Conservation (phyloP, 2,888 invertebrate genomes). For the Augiades crinisus region DNA sequence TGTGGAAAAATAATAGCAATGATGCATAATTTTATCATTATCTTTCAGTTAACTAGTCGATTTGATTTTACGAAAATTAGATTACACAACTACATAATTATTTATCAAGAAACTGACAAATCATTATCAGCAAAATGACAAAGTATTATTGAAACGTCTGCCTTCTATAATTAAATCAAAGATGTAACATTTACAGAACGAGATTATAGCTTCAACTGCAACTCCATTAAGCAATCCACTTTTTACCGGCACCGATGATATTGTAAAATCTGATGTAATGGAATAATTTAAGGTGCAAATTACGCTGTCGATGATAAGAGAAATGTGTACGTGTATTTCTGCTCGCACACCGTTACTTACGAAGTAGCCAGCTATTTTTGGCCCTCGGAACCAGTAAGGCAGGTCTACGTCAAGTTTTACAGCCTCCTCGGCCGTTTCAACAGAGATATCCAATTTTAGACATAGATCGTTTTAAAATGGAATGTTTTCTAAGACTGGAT, state of each 20-base stretch:
- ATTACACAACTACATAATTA: too few relatives aligned
- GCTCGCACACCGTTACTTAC: slow-evolving; percentile 60
- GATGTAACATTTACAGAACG: slow-evolving; percentile 21
- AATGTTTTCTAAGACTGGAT: slow-evolving; percentile 3
- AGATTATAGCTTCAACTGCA: slow-evolving; percentile 9
- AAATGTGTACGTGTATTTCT: slow-evolving; percentile 58
- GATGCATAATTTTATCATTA: too few relatives aligned
- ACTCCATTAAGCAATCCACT: slow-evolving; percentile 10
- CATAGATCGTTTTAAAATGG: slow-evolving; percentile 31
- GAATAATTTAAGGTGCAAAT: slow-evolving; percentile 46
- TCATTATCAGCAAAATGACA: too few relatives aligned
- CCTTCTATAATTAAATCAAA: slow-evolving; percentile 5
- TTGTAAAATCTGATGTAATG: slow-evolving; percentile 33
- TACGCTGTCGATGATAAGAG: slow-evolving; percentile 61
- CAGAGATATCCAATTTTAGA: slow-evolving; percentile 47
- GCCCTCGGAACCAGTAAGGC: slow-evolving; percentile 56
- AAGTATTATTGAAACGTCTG: neutral
- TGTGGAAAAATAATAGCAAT: too few relatives aligned
- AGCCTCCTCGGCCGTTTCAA: slow-evolving; percentile 44
- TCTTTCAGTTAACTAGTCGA: too few relatives aligned
- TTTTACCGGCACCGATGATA: slow-evolving; percentile 1
- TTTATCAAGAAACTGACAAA: too few relatives aligned
- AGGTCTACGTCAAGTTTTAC: slow-evolving; percentile 42
- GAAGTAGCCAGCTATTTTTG: slow-evolving; percentile 60
- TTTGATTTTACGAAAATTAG: too few relatives aligned